Evolutionary conservation across 2,113 vertebrate genomes (phyloP).

Genomic region (Macroglossus sobrinus): DNA sequence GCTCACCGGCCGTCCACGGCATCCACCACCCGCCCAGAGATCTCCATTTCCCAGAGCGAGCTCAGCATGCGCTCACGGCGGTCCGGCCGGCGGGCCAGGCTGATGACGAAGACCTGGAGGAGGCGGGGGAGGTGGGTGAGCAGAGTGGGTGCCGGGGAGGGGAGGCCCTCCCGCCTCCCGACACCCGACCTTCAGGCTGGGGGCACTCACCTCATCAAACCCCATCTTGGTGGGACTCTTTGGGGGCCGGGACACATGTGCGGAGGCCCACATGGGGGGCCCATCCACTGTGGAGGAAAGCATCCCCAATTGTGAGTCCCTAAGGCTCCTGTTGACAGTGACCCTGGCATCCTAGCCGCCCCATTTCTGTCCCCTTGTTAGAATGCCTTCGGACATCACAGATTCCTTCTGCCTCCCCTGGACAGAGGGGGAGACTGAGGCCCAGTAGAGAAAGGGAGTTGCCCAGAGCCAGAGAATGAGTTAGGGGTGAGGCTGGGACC

Average conservation of each 20-base stretch:
- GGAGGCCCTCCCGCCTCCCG: neutral
- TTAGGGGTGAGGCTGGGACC: neutral
- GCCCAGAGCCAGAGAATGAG: neutral
- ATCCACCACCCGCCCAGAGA: conserved; percentile 88
- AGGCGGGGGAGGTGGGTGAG: neutral
- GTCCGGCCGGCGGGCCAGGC: conserved; percentile 89
- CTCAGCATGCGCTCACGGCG: conserved; percentile 91
- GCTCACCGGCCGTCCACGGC: conserved; percentile 93
- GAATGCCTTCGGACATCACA: neutral
- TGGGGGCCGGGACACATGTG: conserved; percentile 84
- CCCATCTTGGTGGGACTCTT: conserved; percentile 91
- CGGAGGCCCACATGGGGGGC: conserved; percentile 89
- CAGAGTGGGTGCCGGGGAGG: neutral
- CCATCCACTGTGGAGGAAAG: conserved; percentile 87
- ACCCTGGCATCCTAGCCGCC: neutral
- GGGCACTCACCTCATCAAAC: conserved; percentile 91
- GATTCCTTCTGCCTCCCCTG: neutral
- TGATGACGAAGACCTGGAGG: conserved; percentile 93
- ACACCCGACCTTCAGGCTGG: fast-evolving
- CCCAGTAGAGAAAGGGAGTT: neutral
- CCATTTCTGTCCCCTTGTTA: neutral
- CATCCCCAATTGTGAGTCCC: neutral
- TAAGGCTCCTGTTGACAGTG: neutral
- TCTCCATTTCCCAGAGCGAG: conserved; percentile 91
- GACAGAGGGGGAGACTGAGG: neutral